phyloP scores from a whole-genome alignment of 1,140 invertebrate species.

The Luehdorfia chinensis region DNA sequence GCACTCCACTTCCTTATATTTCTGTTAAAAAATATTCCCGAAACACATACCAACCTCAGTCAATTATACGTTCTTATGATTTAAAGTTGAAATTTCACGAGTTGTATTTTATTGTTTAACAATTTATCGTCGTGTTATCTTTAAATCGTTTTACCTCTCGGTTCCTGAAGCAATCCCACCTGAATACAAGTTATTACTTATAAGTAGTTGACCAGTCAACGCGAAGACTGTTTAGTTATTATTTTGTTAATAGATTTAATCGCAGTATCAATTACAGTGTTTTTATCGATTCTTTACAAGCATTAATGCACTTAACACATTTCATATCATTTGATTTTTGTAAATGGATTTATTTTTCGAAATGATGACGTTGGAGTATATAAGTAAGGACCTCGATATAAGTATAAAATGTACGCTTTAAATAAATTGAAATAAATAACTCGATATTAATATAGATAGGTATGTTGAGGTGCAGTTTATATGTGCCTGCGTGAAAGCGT shows the following conservation, averaged over 20 bases:
- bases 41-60: background rate
- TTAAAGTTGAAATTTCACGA: background rate
- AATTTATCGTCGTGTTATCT: background rate
- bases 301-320: conserved; percentile 32
- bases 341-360: conserved; percentile 36
- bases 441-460: conserved; percentile 56
- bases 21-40: background rate
- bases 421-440: conserved; percentile 73
- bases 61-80: background rate
- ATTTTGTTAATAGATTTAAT: conserved; percentile 51
- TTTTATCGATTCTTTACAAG: conserved; percentile 38
- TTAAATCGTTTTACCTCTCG: conserved; percentile 26
- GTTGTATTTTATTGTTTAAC: conserved; percentile 9
- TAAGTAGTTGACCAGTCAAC: conserved; percentile 62
- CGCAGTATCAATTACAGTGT: conserved; percentile 32
- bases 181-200: conserved; percentile 39
- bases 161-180: conserved; percentile 67
- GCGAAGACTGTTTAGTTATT: conserved; percentile 70
- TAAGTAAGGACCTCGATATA: conserved; percentile 64
- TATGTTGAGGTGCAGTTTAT: conserved; percentile 64
- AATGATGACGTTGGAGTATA: conserved; percentile 38
- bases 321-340: conserved; percentile 27
- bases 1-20: background rate
- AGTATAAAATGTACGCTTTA: conserved; percentile 77
- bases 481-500: conserved; percentile 44